Evolutionary conservation across 2,797 vertebrate species (phyloP), one percentile per base, ranked within the genome.

Genomic region (Gymnothorax javanicus): DNA sequence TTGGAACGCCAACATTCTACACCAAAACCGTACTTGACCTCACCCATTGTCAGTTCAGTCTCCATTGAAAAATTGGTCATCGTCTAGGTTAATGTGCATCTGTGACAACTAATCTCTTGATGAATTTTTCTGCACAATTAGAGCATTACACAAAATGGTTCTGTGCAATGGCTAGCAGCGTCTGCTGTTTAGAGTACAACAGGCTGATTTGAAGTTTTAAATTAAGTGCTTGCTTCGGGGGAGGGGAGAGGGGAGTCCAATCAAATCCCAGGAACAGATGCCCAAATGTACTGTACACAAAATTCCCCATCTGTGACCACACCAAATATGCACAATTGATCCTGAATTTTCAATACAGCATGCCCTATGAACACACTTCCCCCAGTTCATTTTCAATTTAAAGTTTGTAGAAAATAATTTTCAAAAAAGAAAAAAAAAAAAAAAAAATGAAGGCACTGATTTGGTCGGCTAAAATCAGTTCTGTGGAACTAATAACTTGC

Each of bases 391-490:
- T 81, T 75, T 33, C 11, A 8, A 15, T 56, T 67, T 57, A 56
- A 60, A 60, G 17, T 86, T 79, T 54, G 59, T 90, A 82, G 2
- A 3, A 87, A 77, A 89, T 85, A 86, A 15, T 86, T 84, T 57
- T 60, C 13, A 43, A n/a, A 73, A 71, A 27, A 8, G 4, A n/a
- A n/a, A n/a, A 11, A 84, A 69, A 71, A 86, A 86, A 60, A 83
- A 4, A 75, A 15, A 83, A 27, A 87, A 67, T 52, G 77, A 83
- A 59, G 27, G 73, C 75, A 20, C 81, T 59, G 85, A 84, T 89
- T 17, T 75, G 71, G 71, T 94, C 91, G 89, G 90, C 92, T 92
- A 95, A 94, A 95, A 94, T n/a, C 75, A 91, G 90, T 90, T 91
- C 87, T 85, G 33, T 0, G 89, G 91, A 92, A 91, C 90, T 89